Base-by-base conservation (phyloP, 1,140 invertebrate genomes). In the Globodera rostochiensis region DNA sequence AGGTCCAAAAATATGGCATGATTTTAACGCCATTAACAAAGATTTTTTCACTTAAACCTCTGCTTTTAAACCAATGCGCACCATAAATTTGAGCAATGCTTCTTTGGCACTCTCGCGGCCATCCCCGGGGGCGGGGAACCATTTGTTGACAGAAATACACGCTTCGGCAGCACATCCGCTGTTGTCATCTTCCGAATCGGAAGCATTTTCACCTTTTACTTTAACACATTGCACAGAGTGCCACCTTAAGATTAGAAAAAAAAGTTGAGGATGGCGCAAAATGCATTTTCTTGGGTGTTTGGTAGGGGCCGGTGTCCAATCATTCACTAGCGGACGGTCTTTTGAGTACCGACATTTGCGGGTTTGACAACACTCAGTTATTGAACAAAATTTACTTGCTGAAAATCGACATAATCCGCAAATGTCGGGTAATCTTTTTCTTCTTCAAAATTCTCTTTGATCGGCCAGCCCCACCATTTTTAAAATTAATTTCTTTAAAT, bases 151-250 rank as follows among this genome's bases (percentile, higher is more conserved):
- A 47, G 81, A 82, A 49, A 82, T 53, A 25, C 57, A 47, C n/a
- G n/a, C 21, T 49, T 19, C 2, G 11, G 69, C 36, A 9, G 60
- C 13, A 45, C 45, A 49, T 4, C 47, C 45, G 8, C 73, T 79
- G 70, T 19, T 64, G 13, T 90, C 86, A 81, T 21, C 11, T 11
- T 47, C 6, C n/a, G 46, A 5, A 6, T 93, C 92, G 69, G 50
- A 53, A 53, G 50, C 57, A 76, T 45, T 76, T 15, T 90, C 86
- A 80, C 13, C 13, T 19, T 64, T 64, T 19, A 19, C 57, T 19
- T 93, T 92, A 69, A 94, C 86, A 86, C 94, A 94, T 90, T 96
- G 94, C 6, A 97, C 96, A 91, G 94, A 96, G 92, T 98, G 96
- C 96, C 96, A 98, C 76, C 76, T 78, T 25, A 77, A 64, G 36